Base-by-base conservation (phyloP, 2,797 vertebrate genomes). In the Melanotaenia pygmaea region DNA sequence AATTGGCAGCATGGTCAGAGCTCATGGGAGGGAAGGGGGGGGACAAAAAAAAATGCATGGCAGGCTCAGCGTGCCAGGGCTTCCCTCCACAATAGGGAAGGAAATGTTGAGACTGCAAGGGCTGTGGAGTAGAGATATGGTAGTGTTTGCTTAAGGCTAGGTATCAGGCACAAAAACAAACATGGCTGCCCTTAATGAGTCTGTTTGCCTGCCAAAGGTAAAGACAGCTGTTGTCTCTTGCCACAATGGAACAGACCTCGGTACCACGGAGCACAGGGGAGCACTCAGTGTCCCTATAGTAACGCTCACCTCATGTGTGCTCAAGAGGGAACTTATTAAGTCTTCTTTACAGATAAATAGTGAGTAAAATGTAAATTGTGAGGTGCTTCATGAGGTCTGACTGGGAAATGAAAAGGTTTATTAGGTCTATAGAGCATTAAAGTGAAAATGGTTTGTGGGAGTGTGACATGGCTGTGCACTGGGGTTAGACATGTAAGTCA, bases 131-230 rank as follows among this genome's bases (percentile, higher is more conserved):
- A 77, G 76, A 93, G 92, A 94, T 93, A 94, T 86, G 92, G 84
- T 82, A 57, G 43, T 94, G 92, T 93, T 93, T 94, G 93, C 92
- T 92, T 79, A 92, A 79, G 91, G 92, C 92, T 92, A 90, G 91
- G 91, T 93, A 93, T 94, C 87, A 63, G 90, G 92, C 92, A 91
- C 91, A 88, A 93, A 94, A 93, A 93, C 91, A 94, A 94, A 94
- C 92, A 93, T 91, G 92, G 90, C 87, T 22, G 76, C 90, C 81
- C 88, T 92, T 94, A 94, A 94, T 93, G 91, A 93, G 91, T 83
- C 90, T 93, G 92, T 93, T 93, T 94, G 89, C 89, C 92, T 93
- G 92, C 93, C 91, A 92, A 93, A 93, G 91, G 93, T 94, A 93
- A 94, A 94, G 93, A 94, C 92, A 93, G 94, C 94, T 94, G 94